Base-by-base conservation (phyloP, 2,888 invertebrate genomes). In the Gasteruption jaculator region DNA sequence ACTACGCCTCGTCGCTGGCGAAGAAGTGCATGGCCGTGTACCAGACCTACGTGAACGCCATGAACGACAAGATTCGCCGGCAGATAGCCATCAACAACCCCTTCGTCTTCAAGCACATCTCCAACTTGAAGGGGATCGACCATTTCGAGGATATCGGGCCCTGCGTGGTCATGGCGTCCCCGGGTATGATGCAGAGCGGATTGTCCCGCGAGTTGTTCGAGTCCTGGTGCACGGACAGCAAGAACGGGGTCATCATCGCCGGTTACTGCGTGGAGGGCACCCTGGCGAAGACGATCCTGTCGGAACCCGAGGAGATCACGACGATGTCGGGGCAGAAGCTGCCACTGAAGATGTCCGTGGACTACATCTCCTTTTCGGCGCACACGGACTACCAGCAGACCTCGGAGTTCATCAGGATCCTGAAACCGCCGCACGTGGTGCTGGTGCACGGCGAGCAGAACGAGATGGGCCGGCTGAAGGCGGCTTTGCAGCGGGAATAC, bases 1-100 rank as follows among this genome's bases (percentile, higher is more conserved):
- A 99, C 75, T 99, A 99, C 75, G 99, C 99, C 7, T 97, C 96
- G 0, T 95, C 97, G 0, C 76, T 99, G 48, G 99, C 99, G 32
- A 99, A 99, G 74, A 99, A 99, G 71, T 99, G 99, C 67, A 99
- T 99, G 97, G 91, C 95, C 41, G 99, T 99, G 1, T 99, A 99
- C 75, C 99, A 99, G 74, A 99, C 99, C 0, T 99, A 96, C 71
- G 87, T 99, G 3, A 96, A 96, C 73, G 96, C 97, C 0, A 99
- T 99, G 99, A 99, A 99, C 72, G 95, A 97, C 61, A 85, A 86
- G 65, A 99, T 99, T 54, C 82, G 90, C 10, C 74, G 94, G 2
- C 97, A 97, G 75, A 97, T 99, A 63, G 92, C 95, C 1, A 86
- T 96, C 49, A 95, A 92, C 69, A 99, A 99, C 76, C 99, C 99